Conservation (phyloP, 1,140 invertebrate species). For the Drosophila kepulauana region DNA sequence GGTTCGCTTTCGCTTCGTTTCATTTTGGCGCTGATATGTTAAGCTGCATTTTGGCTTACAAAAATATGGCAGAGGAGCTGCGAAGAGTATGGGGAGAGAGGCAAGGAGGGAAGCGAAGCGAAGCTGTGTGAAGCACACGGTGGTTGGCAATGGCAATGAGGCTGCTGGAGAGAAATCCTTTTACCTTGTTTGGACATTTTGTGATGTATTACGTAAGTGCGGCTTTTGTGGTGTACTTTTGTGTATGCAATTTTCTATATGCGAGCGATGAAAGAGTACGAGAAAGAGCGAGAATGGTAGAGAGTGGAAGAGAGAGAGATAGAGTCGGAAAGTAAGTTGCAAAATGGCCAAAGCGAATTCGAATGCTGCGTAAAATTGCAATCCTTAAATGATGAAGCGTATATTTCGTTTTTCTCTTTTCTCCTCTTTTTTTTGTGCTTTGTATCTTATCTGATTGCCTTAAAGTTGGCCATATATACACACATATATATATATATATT, state of each 20-base stretch:
- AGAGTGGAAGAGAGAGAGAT: background rate
- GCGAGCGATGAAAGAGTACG: background rate
- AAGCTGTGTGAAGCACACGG: background rate
- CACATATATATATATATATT: constrained; percentile 35
- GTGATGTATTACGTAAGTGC: constrained; percentile 82
- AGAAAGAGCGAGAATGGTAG: background rate
- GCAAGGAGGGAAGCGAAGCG: background rate
- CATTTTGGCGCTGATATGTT: constrained; percentile 73
- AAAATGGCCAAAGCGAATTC: constrained; percentile 31
- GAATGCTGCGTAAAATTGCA: constrained; percentile 55
- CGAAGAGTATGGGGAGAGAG: background rate
- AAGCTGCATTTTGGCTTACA: constrained; percentile 82
- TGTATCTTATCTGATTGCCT: constrained; percentile 17
- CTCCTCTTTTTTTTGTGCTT: constrained; percentile 1
- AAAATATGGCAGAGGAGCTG: constrained; percentile 52
- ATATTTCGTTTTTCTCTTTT: constrained; percentile 11
- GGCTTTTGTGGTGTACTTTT: constrained; percentile 71
- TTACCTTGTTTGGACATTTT: constrained; percentile 81
- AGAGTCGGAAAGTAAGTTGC: background rate
- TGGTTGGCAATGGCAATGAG: constrained; percentile 45
- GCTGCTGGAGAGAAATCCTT: constrained; percentile 67
- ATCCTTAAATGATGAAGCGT: constrained; percentile 75
- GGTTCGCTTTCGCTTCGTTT: constrained; percentile 58
- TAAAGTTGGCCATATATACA: constrained; percentile 59
- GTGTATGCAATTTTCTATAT: constrained; percentile 45